Percentiles rank a stretch among this genome's conserved stretches.
Evolutionary conservation across 2,888 invertebrate species (phyloP).

Genomic region (Drosophila mulleri): DNA sequence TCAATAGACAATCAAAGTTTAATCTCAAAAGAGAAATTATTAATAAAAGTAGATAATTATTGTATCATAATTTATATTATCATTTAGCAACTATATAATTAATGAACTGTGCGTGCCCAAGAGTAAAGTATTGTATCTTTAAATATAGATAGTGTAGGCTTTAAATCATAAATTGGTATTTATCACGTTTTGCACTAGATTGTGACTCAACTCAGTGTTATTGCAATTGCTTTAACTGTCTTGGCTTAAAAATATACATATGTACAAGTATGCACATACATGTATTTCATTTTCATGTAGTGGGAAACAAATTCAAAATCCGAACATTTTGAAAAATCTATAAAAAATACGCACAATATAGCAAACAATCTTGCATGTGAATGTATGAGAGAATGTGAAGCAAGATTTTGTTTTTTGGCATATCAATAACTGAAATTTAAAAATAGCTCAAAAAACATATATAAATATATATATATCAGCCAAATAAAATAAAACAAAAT

Average conservation of each 20-base stretch:
- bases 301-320: not conserved
- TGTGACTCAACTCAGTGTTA: conserved; percentile 21
- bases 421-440: conserved; percentile 82
- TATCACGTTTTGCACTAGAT: conserved; percentile 50
- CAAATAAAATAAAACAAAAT: conserved; percentile 42
- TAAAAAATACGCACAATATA: conserved; percentile 35
- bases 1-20: too few species aligned
- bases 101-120: conserved; percentile 30
- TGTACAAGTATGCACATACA: not conserved
- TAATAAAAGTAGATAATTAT: not conserved
- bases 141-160: not conserved
- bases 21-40: not conserved
- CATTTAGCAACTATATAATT: not conserved
- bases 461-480: conserved; percentile 31
- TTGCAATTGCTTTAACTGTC: not conserved
- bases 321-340: conserved; percentile 50
- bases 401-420: conserved; percentile 69
- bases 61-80: not conserved
- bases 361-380: conserved; percentile 13
- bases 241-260: conserved; percentile 7
- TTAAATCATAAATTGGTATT: not conserved
- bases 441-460: conserved; percentile 62
- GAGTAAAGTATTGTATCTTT: conserved; percentile 17
- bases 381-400: conserved; percentile 30
- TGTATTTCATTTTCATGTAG: not conserved